phyloP scores from a whole-genome alignment of 2,113 vertebrate genomes.

The Ciconia boyciana region DNA sequence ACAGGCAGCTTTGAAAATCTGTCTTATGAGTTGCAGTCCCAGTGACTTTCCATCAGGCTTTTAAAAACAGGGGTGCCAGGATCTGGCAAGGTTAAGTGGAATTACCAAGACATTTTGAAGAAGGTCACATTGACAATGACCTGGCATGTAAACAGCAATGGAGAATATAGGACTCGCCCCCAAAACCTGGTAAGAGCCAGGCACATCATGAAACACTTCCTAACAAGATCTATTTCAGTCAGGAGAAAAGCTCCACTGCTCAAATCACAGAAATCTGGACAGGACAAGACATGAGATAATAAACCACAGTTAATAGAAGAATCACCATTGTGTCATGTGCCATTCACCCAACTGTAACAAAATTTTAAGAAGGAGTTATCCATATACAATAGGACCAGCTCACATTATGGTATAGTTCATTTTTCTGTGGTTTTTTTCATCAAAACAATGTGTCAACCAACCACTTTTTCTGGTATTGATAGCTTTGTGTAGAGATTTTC shows the following conservation, averaged over 20 bases:
- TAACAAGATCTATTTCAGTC: neutral
- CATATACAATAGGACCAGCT: neutral
- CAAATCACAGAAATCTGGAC: neutral
- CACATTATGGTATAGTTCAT: neutral
- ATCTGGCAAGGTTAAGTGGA: neutral
- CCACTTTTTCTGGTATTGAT: neutral
- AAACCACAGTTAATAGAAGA: neutral
- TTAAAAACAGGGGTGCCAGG: neutral
- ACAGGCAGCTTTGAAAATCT: neutral
- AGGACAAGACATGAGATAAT: neutral
- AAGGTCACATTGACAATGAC: neutral
- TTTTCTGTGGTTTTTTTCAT: neutral
- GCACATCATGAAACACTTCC: neutral
- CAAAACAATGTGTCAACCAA: neutral
- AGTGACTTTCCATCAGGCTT: neutral
- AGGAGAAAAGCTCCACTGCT: neutral
- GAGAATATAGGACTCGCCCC: neutral
- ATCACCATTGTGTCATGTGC: neutral
- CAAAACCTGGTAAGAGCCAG: neutral
- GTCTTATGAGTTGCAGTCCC: neutral
- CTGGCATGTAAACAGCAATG: neutral
- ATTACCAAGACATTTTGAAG: neutral
- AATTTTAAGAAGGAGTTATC: neutral
- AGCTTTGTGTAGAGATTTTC: neutral
- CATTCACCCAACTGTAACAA: neutral